Percentiles rank a stretch among this genome's conserved stretches.
Conservation (phyloP, 1,140 invertebrate species). For the Diabrotica virgifera region DNA sequence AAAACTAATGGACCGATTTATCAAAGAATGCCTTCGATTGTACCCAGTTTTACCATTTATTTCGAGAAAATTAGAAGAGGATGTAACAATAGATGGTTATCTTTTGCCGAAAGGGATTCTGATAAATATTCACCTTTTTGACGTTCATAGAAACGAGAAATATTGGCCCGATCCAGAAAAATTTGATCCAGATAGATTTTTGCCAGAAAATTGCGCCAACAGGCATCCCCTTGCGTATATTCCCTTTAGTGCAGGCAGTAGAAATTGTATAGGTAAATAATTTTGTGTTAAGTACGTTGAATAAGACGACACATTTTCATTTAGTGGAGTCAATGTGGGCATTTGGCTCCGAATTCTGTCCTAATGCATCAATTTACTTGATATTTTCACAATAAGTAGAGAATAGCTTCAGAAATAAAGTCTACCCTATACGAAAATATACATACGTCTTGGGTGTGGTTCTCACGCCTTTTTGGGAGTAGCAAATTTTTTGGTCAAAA, state of each 20-base stretch:
- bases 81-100: slow-evolving; percentile 44
- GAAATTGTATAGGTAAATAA: slow-evolving; percentile 61
- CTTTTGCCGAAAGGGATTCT: slow-evolving; percentile 22
- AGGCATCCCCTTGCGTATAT: slow-evolving; percentile 57
- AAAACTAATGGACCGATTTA: slow-evolving; percentile 26
- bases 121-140: slow-evolving; percentile 24
- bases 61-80: slow-evolving; percentile 54
- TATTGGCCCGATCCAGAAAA: slow-evolving; percentile 61
- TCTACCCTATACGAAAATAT: no score
- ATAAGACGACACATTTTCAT: no score
- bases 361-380: no score
- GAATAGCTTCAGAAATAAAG: no score
- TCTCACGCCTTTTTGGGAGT: no score
- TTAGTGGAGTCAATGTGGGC: no score
- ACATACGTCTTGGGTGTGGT: no score
- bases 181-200: slow-evolving; percentile 70
- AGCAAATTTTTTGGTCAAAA: no score
- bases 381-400: no score
- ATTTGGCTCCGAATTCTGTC: no score
- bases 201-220: slow-evolving; percentile 52
- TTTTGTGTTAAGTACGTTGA: background rate
- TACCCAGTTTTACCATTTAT: slow-evolving; percentile 69
- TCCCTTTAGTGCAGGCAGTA: slow-evolving; percentile 65
- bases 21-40: slow-evolving; percentile 64
- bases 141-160: slow-evolving; percentile 29